These are phyloP conservation scores for Xiphorhynchus erythropygius DNA, from an alignment of 2,797 vertebrate genomes.

Conservation along the genomic window DNA sequence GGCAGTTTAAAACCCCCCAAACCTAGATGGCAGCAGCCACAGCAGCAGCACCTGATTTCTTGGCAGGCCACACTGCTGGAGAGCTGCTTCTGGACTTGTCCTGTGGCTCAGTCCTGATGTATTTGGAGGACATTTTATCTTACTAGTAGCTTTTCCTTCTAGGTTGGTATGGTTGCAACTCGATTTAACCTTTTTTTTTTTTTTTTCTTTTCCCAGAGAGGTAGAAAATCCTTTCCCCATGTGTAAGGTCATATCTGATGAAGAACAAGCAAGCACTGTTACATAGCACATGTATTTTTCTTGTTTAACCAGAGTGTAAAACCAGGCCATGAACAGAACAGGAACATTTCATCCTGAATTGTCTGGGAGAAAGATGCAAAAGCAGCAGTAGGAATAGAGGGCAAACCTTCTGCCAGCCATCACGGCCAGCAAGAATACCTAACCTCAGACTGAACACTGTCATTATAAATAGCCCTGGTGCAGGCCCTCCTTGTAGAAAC, in stretches of 20 bases:
- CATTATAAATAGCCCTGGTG: neutral
- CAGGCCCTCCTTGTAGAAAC: neutral
- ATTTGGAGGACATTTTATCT: neutral
- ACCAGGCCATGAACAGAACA: neutral
- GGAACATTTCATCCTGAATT: neutral
- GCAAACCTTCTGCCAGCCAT: neutral
- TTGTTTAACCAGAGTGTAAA: neutral
- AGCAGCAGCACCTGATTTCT: neutral
- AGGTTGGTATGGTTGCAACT: neutral
- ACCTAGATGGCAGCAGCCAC: neutral
- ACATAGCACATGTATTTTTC: neutral
- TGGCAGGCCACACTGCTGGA: neutral
- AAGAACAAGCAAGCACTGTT: neutral
- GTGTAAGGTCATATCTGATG: neutral
- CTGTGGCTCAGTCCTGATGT: neutral
- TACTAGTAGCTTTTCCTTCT: neutral
- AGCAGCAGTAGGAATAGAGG: neutral
- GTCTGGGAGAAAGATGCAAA: neutral
- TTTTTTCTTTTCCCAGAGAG: too few relatives aligned
- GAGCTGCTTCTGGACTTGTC: neutral
- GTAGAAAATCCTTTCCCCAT: neutral
- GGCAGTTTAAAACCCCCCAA: neutral
- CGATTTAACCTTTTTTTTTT: neutral
- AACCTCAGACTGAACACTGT: neutral
- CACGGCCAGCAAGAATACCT: neutral